Evolutionary conservation across 1,140 invertebrate species (phyloP), one percentile per base, ranked within the genome.

Genomic region (Atta cephalotes): DNA sequence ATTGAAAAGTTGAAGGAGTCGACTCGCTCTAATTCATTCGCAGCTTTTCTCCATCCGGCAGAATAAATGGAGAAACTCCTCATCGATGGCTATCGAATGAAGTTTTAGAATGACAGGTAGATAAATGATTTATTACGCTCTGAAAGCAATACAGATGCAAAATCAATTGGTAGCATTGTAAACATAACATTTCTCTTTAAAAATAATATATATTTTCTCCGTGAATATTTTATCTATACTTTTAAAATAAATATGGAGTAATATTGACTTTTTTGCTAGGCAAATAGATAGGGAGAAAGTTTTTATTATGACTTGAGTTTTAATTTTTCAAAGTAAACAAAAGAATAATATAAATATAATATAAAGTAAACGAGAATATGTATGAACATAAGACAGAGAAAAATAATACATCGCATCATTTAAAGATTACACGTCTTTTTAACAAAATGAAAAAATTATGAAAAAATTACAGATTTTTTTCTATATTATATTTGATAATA

Each of bases 1-100:
- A 87, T 87, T 88, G 87, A 82, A 87, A 80, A 81, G 85, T 87
- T 65, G 80, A 62, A 53, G 39, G 58, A 87, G 60, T 45, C 85
- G 78, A 80, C 78, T 85, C 68, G 78, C 56, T 86, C 89, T 91
- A 92, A 92, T 92, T 93, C 87, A 91, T 92, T 88, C 88, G 84
- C 86, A 91, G 91, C 84, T 86, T 86, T 65, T 51, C 70, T 58
- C 65, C 76, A 68, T 56, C 28, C 45, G 65, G 21, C 35, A 71
- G 56, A 76, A 71, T 84, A 86, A 78, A 78, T 35, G 84, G 51
- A 21, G 35, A 58, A 86, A 68, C 56, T 74, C 56, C 18, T 74
- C 80, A 56, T 74, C 70, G 80, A 82, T 49, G 70, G 39, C 9
- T 84, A 35, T 63, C 70, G 80, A 28, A 76, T 76, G 45, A 74